Percentiles rank a stretch among this genome's conserved stretches.
phyloP scores from a whole-genome alignment of 2,113 vertebrate species.

The Globicephala melas region DNA sequence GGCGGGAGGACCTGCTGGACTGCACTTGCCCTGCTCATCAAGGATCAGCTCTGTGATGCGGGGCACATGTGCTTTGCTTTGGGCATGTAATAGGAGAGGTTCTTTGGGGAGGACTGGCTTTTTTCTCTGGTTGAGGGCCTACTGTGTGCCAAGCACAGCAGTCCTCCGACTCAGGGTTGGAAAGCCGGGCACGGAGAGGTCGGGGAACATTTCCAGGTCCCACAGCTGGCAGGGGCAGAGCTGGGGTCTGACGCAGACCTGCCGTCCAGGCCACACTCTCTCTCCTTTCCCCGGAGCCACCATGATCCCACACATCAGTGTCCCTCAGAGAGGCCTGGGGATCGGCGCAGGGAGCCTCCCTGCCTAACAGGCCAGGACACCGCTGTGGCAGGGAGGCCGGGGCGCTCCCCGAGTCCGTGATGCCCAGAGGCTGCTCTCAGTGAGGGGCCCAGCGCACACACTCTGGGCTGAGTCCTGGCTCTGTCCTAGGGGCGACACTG shows the following conservation, averaged over 20 bases:
- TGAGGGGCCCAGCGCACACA: not conserved
- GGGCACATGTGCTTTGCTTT: fast-evolving
- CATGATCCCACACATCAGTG: fast-evolving
- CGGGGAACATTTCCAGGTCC: not conserved
- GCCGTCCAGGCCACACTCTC: not conserved
- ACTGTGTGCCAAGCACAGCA: not conserved
- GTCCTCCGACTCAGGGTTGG: not conserved
- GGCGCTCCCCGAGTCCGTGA: not conserved
- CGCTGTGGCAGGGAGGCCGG: fast-evolving
- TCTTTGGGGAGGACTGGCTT: not conserved
- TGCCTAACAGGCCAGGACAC: not conserved
- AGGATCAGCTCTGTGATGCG: not conserved
- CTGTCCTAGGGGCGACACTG: fast-evolving
- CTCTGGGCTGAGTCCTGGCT: not conserved
- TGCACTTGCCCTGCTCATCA: not conserved
- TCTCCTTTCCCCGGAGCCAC: not conserved
- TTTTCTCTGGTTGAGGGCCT: not conserved
- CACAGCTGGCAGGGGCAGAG: not conserved
- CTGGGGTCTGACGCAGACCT: not conserved
- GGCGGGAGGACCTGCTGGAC: fast-evolving
- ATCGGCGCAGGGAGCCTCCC: fast-evolving
- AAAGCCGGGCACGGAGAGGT: not conserved
- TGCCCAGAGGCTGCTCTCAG: not conserved
- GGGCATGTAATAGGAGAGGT: fast-evolving
- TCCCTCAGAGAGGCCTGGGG: not conserved